Base-by-base conservation (phyloP, 2,888 invertebrate genomes). In the Clitarchus hookeri region DNA sequence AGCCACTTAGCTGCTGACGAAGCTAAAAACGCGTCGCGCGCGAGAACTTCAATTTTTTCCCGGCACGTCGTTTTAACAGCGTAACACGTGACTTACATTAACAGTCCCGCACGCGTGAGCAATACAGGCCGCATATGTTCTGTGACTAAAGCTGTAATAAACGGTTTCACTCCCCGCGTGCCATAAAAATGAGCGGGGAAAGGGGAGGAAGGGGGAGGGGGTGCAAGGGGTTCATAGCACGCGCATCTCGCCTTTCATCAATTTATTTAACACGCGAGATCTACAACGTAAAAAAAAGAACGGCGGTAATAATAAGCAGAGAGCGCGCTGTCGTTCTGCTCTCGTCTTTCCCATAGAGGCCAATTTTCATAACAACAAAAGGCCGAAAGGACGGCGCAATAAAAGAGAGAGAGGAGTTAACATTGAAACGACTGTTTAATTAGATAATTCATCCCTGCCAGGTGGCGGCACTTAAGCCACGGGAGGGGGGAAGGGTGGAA, bases 341-440 rank as follows among this genome's bases (percentile, higher is more conserved):
- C 82, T 19, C 44, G 11, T 44, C 27, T 27, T 36, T 82, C 82
- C 82, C 82, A 27, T 25, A 82, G 44, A 26, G 82, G 26, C 19
- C 82, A 82, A 82, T 82, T 82, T 82, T 36, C 82, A 82, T 82
- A 26, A 82, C 82, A 82, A 82, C 82, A 27, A 82, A 82, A 82
- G 82, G 27, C 82, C 0, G n/a, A 82, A 36, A 44, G 44, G 44
- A 27, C 16, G 9, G 16, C 27, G 27, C 27, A 36, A 82, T 82
- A 82, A 36, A 82, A 82, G 44, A 1, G 44, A 79, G 79, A 82
- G 82, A 25, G n/a, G 65, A 82, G 82, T 82, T 82, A 82, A 82
- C 82, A 82, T 82, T 82, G 82, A 84, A 86, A 86, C 84, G 84
- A 86, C 86, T 86, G 78, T 86, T 86, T 86, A 86, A 86, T 86